These are phyloP conservation scores for Leptodirus hochenwartii DNA, from an alignment of 2,888 invertebrate genomes.

Conservation along the genomic window DNA sequence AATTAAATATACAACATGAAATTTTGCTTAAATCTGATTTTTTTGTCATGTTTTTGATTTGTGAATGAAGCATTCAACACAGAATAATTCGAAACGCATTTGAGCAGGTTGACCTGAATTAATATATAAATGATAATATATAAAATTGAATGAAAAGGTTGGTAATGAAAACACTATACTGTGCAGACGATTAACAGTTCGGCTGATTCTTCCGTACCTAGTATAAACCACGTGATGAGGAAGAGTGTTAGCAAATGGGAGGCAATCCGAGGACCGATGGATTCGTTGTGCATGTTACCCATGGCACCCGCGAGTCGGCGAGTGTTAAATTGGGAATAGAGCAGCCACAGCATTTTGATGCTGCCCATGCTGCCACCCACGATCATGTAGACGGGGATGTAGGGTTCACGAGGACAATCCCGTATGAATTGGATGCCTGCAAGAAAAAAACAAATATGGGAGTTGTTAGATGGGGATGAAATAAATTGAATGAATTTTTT, in stretches of 20 bases:
- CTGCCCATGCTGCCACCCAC: conserved; percentile 65
- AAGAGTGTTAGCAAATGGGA: conserved; percentile 49
- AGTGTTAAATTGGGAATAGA: conserved; percentile 45
- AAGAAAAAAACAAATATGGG: conserved; percentile 2
- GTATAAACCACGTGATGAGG: conserved; percentile 54
- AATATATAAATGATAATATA: too few species aligned
- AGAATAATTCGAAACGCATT: too few species aligned
- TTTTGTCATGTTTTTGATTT: too few species aligned
- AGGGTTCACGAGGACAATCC: conserved; percentile 60
- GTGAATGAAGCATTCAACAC: too few species aligned
- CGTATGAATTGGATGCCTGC: conserved; percentile 64
- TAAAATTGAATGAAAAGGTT: too few species aligned
- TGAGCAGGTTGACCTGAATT: too few species aligned
- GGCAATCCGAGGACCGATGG: conserved; percentile 40
- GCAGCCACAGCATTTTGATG: conserved; percentile 46
- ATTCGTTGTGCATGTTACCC: conserved; percentile 28
- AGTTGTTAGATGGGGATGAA: conserved; percentile 1
- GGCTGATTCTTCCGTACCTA: too few species aligned
- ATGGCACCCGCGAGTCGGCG: conserved; percentile 26
- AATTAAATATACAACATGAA: too few species aligned
- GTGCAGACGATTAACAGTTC: too few species aligned
- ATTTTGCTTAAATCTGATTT: too few species aligned
- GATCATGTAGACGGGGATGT: conserved; percentile 66
- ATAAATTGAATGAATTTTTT: neutral
- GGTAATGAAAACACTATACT: too few species aligned